phyloP scores from a whole-genome alignment of 2,888 invertebrate species.

The Drosophila aldrichi region DNA sequence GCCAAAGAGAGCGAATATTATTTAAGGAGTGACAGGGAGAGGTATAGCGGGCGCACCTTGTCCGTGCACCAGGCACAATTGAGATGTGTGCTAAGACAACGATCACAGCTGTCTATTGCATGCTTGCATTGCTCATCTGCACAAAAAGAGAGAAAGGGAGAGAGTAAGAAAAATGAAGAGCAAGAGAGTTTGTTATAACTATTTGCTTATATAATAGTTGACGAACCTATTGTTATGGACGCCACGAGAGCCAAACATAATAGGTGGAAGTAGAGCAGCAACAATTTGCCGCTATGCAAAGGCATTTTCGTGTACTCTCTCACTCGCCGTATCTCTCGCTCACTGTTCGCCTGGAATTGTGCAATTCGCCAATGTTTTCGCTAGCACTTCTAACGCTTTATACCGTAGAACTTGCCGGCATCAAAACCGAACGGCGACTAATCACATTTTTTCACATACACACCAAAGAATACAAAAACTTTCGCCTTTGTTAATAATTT shows the following conservation, averaged over 20 bases:
- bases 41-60: slow-evolving; percentile 67
- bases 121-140: slow-evolving; percentile 78
- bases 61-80: slow-evolving; percentile 85
- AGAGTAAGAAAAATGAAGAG: too few relatives aligned
- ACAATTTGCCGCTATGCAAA: slow-evolving; percentile 29
- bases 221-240: slow-evolving; percentile 50
- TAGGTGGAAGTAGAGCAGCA: slow-evolving; percentile 16
- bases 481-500: slow-evolving; percentile 50
- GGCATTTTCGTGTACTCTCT: slow-evolving; percentile 39
- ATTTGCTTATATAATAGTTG: slow-evolving; percentile 40
- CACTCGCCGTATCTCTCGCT: background rate
- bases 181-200: background rate
- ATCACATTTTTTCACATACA: slow-evolving; percentile 46
- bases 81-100: slow-evolving; percentile 63
- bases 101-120: slow-evolving; percentile 79
- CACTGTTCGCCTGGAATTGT: slow-evolving; percentile 7
- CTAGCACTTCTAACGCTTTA: slow-evolving; percentile 1
- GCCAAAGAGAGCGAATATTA: background rate
- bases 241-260: slow-evolving; percentile 11
- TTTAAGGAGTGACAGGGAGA: background rate
- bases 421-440: slow-evolving; percentile 64
- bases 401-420: slow-evolving; percentile 47
- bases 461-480: slow-evolving; percentile 16
- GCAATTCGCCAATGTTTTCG: slow-evolving; percentile 25
- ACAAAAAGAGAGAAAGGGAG: background rate